phyloP scores from a whole-genome alignment of 2,888 invertebrate genomes.

The Aphodius granarius region DNA sequence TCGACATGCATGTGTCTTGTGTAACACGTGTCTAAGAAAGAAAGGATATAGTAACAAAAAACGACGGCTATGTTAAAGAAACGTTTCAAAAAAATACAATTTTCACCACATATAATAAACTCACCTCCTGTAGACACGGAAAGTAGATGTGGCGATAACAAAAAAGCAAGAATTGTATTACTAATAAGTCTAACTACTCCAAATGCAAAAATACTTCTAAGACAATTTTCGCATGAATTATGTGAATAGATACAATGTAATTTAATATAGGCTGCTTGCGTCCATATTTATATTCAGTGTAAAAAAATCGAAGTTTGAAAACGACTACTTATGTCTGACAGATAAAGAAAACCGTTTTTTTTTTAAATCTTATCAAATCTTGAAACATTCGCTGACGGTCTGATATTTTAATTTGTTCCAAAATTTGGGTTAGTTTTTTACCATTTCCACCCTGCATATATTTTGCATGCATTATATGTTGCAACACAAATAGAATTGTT shows the following conservation, averaged over 20 bases:
- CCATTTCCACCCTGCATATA: no score
- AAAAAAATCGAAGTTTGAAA: no score
- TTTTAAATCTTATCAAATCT: no score
- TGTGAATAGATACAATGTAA: no score
- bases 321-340: no score
- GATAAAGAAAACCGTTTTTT: no score
- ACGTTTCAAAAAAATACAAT: not conserved
- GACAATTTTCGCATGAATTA: no score
- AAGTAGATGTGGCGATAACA: slow-evolving; percentile 48
- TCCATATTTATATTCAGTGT: no score
- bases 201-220: not conserved
- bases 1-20: not conserved
- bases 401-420: no score
- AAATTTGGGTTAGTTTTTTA: no score
- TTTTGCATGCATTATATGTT: not conserved
- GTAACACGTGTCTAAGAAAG: not conserved
- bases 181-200: not conserved
- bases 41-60: not conserved
- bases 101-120: slow-evolving; percentile 33
- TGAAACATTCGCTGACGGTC: no score
- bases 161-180: slow-evolving; percentile 35
- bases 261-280: no score
- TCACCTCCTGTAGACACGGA: slow-evolving; percentile 54
- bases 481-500: not conserved
- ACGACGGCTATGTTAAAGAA: not conserved